Percentiles rank a stretch among this genome's conserved stretches.
These are phyloP conservation scores for Cheilosia urbana DNA, from an alignment of 2,888 invertebrate genomes.

Conservation along the genomic window DNA sequence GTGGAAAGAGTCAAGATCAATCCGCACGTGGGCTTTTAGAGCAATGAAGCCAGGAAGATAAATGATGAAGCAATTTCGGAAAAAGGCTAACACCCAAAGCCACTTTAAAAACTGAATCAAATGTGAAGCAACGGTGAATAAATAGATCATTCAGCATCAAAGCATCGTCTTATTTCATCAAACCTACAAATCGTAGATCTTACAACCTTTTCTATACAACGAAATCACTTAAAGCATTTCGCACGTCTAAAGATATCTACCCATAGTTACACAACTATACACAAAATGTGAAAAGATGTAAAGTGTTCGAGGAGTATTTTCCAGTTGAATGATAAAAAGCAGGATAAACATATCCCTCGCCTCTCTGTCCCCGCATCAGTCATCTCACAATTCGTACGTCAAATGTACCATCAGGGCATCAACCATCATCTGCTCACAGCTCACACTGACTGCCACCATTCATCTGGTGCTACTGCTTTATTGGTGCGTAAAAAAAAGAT, in stretches of 20 bases:
- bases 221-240: constrained; percentile 42
- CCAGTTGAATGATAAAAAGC: constrained; percentile 58
- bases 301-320: constrained; percentile 58
- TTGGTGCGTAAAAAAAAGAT: constrained; percentile 63
- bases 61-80: constrained; percentile 15
- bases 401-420: constrained; percentile 19
- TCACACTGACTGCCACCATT: constrained; percentile 52
- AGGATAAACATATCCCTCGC: constrained; percentile 34
- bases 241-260: neutral
- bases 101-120: constrained; percentile 43
- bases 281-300: constrained; percentile 25
- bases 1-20: no score
- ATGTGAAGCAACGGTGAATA: constrained; percentile 42
- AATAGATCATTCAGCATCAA: constrained; percentile 41
- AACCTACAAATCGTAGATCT: constrained; percentile 11
- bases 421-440: constrained; percentile 36
- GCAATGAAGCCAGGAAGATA: neutral
- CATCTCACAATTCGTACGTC: constrained; percentile 43
- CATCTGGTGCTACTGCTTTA: constrained; percentile 23
- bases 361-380: neutral
- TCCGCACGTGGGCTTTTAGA: no score
- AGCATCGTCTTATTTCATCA: constrained; percentile 38
- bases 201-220: neutral
- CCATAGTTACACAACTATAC: neutral
- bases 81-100: constrained; percentile 17